Conservation (phyloP, 2,797 vertebrate species). For the Philypnodon macrostomus region DNA sequence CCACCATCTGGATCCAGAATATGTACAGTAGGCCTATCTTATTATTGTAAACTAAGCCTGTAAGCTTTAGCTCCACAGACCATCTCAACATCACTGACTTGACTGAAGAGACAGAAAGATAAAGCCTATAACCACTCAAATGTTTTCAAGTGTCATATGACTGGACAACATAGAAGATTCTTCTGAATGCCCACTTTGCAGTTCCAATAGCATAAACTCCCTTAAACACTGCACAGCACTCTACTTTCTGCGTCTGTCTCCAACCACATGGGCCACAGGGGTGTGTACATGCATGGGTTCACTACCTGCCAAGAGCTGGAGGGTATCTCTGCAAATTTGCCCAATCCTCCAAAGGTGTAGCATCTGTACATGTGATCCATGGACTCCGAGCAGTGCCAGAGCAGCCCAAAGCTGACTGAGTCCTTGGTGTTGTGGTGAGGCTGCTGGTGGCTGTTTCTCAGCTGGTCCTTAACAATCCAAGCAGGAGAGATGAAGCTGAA, state of each 20-base stretch:
- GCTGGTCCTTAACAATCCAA: constrained; percentile 84
- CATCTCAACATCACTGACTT: too few relatives aligned
- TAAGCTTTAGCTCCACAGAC: too few relatives aligned
- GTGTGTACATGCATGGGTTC: constrained; percentile 1
- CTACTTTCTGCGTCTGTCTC: constrained; percentile 5
- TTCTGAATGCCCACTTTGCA: too few relatives aligned
- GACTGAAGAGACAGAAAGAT: too few relatives aligned
- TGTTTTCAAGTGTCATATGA: too few relatives aligned
- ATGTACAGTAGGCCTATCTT: too few relatives aligned
- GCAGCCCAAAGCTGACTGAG: constrained; percentile 84
- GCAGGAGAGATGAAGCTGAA: constrained; percentile 88
- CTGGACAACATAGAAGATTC: too few relatives aligned
- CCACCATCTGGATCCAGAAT: too few relatives aligned
- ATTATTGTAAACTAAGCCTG: too few relatives aligned
- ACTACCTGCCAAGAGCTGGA: constrained; percentile 91
- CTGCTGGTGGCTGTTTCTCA: constrained; percentile 52
- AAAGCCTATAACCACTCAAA: too few relatives aligned
- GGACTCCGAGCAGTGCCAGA: constrained; percentile 88
- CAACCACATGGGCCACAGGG: constrained; percentile 22
- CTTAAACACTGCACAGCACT: neutral
- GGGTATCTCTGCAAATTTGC: constrained; percentile 86
- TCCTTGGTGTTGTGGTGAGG: constrained; percentile 60
- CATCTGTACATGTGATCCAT: constrained; percentile 80
- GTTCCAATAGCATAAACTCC: neutral
- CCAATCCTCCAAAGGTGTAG: constrained; percentile 85